Evolutionary conservation across 1,140 invertebrate species (phyloP), one percentile per base, ranked within the genome.

Genomic region (Tetragnatha versicolor): DNA sequence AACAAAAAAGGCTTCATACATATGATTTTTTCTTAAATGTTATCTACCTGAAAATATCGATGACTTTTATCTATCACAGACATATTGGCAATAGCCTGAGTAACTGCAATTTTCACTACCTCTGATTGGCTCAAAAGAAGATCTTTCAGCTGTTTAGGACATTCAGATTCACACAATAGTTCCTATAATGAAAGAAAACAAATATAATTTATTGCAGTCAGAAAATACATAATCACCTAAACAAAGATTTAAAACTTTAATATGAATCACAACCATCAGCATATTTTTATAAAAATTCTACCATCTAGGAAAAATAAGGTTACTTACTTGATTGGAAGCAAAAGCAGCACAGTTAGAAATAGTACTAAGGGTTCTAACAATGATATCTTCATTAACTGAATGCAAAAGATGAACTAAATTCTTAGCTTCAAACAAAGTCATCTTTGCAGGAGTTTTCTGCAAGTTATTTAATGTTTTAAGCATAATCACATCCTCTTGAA

Each of bases 261-360:
- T n/a, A n/a, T n/a, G n/a, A n/a, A n/a, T n/a, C n/a, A n/a, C n/a
- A n/a, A n/a, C n/a, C n/a, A n/a, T n/a, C n/a, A n/a, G n/a, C n/a
- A n/a, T n/a, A n/a, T n/a, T n/a, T n/a, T n/a, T n/a, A n/a, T n/a
- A n/a, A n/a, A n/a, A n/a, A n/a, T n/a, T n/a, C n/a, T n/a, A n/a
- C n/a, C n/a, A n/a, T n/a, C n/a, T n/a, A n/a, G n/a, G n/a, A n/a
- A 47, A 47, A 47, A 47, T 47, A 17, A 47, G 20, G 20, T 47
- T 17, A 58, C 12, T 10, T 69, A 81, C 80, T 73, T 70, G 73
- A 66, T 89, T 90, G 33, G 83, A 84, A 58, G 87, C 86, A 82
- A 89, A 89, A n/a, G 89, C 88, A 35, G 88, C 87, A 84, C 87
- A 88, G 82, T 89, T 89, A 61, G 86, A 86, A 70, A 90, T 87